Percentiles rank a stretch among this genome's conserved stretches.
Evolutionary conservation across 2,113 vertebrate genomes (phyloP).

Genomic region (Brevimyrus niger): DNA sequence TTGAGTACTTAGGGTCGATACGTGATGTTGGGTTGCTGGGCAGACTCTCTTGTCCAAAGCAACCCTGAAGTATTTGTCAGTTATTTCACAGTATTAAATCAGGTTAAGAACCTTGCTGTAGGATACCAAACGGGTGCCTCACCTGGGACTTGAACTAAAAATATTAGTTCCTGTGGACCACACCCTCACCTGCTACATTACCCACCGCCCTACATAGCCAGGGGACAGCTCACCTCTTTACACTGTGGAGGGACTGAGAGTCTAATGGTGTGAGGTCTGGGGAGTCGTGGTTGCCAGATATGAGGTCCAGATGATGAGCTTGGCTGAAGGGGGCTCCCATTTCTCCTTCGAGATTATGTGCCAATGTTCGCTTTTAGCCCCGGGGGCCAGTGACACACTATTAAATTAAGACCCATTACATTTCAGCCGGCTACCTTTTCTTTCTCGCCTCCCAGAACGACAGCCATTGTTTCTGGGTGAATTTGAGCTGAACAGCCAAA

Average conservation of each 20-base stretch:
- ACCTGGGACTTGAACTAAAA: background rate
- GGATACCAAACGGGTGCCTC: background rate
- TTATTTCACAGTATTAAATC: background rate
- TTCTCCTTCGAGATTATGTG: background rate
- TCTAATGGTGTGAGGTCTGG: background rate
- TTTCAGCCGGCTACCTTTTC: background rate
- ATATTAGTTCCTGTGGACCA: background rate
- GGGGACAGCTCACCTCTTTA: background rate
- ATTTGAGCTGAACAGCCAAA: background rate
- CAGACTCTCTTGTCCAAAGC: background rate
- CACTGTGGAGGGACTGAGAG: background rate
- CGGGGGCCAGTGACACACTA: background rate
- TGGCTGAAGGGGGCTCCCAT: background rate
- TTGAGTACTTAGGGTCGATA: background rate
- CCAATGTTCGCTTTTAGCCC: background rate
- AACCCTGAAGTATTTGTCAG: background rate
- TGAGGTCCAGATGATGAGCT: background rate
- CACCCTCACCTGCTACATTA: background rate
- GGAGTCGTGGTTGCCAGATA: background rate
- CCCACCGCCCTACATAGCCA: background rate
- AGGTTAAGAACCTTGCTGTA: background rate
- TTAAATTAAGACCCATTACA: background rate
- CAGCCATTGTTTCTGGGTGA: background rate
- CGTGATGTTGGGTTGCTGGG: background rate
- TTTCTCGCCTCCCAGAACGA: background rate